Conservation (phyloP, 1,140 invertebrate genomes). For the Pseudomyrmex flavicornis region DNA sequence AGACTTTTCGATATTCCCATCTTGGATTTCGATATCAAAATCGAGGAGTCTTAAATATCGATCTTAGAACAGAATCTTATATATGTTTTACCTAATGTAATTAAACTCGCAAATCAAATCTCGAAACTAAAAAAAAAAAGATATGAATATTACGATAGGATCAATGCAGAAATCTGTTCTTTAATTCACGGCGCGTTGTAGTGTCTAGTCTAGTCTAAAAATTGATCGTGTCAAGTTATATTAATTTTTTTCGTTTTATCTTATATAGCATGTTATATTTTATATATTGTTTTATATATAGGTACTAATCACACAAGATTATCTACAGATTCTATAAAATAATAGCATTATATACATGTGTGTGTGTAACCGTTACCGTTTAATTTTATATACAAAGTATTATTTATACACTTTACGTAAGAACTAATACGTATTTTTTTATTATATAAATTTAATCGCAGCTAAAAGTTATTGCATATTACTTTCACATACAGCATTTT, state of each 20-base stretch:
- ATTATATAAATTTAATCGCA: no score
- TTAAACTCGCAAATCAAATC: constrained; percentile 32
- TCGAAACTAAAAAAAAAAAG: not conserved
- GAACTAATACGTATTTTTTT: no score
- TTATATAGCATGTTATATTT: constrained; percentile 34
- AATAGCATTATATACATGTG: constrained; percentile 4
- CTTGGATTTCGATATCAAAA: no score
- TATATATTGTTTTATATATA: constrained; percentile 32
- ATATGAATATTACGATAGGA: constrained; percentile 3
- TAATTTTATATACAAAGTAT: not conserved
- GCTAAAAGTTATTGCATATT: no score
- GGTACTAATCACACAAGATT: constrained; percentile 14
- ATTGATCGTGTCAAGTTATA: constrained; percentile 58
- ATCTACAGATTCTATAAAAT: constrained; percentile 13
- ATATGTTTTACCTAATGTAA: not conserved
- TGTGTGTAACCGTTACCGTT: not conserved
- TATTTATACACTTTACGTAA: no score
- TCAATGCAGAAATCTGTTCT: constrained; percentile 10
- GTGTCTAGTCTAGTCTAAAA: constrained; percentile 67
- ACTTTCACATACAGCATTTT: not conserved
- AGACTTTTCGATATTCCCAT: no score
- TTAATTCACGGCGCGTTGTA: constrained; percentile 46
- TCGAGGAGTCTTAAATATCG: not conserved
- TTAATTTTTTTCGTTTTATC: no score
- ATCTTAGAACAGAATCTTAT: constrained; percentile 25